Percentiles rank a stretch among this genome's conserved stretches.
Evolutionary conservation across 2,113 vertebrate species (phyloP).

Genomic region (Mirza zaza): DNA sequence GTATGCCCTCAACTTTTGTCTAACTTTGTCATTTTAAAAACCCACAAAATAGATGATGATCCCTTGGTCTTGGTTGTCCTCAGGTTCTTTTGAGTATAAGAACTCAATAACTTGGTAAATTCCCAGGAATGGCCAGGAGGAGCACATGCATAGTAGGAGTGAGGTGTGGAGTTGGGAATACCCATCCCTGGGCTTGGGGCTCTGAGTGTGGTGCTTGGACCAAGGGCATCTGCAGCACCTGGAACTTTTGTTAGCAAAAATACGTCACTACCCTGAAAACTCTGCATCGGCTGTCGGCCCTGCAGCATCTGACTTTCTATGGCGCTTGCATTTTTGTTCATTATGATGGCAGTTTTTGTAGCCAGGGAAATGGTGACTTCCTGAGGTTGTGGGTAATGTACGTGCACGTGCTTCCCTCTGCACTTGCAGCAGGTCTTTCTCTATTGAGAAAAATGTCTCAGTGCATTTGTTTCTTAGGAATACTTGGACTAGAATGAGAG

Average conservation of each 20-base stretch:
- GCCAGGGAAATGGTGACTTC: no score
- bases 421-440: neutral
- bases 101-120: neutral
- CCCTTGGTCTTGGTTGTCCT: neutral
- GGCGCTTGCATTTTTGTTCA: neutral
- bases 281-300: neutral
- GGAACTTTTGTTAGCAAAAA: neutral
- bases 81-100: neutral
- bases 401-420: neutral
- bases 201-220: neutral
- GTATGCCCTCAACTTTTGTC: neutral
- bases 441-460: neutral
- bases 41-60: neutral
- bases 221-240: neutral
- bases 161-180: neutral
- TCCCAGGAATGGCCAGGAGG: neutral
- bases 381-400: neutral
- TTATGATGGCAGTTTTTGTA: no score
- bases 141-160: accelerated
- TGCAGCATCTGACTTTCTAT: neutral
- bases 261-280: neutral
- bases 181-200: accelerated
- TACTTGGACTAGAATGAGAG: neutral
- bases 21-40: neutral
- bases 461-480: neutral